These are phyloP conservation scores for Hybos culiciformis DNA, from an alignment of 2,888 invertebrate genomes.

Conservation along the genomic window DNA sequence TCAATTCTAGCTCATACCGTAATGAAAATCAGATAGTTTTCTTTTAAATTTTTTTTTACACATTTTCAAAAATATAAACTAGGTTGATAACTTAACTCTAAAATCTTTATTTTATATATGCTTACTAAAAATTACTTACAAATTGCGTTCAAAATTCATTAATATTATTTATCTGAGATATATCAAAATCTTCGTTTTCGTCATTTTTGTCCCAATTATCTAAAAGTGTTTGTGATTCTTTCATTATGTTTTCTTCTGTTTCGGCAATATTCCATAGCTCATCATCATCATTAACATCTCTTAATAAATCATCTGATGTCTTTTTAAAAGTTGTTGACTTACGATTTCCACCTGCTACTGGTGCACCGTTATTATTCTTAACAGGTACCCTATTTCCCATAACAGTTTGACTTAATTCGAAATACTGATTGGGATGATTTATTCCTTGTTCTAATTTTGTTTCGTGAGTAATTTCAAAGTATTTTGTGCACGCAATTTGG, in stretches of 20 bases:
- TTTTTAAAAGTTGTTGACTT: constrained; percentile 16
- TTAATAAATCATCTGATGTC: constrained; percentile 16
- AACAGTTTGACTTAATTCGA: constrained; percentile 60
- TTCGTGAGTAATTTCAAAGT: constrained; percentile 63
- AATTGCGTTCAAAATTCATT: not conserved
- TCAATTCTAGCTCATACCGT: too few relatives aligned
- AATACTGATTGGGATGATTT: constrained; percentile 87
- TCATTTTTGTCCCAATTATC: constrained; percentile 7
- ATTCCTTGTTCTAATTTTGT: constrained; percentile 51
- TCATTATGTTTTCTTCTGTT: constrained; percentile 22
- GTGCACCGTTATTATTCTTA: not conserved
- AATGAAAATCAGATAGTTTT: too few relatives aligned
- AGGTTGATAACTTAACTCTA: not conserved
- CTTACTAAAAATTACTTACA: not conserved
- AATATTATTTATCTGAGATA: constrained; percentile 11
- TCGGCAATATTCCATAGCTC: constrained; percentile 33
- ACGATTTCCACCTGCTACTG: constrained; percentile 9
- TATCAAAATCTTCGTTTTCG: constrained; percentile 13
- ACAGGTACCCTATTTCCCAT: constrained; percentile 26
- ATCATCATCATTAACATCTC: constrained; percentile 30
- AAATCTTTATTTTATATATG: not conserved
- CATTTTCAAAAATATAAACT: not conserved
- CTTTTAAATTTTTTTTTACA: not conserved
- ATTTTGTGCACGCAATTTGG: constrained; percentile 79
- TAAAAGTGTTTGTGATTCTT: constrained; percentile 1